Conservation (phyloP, 1,140 invertebrate genomes). For the Stratiolaelaps scimitus region DNA sequence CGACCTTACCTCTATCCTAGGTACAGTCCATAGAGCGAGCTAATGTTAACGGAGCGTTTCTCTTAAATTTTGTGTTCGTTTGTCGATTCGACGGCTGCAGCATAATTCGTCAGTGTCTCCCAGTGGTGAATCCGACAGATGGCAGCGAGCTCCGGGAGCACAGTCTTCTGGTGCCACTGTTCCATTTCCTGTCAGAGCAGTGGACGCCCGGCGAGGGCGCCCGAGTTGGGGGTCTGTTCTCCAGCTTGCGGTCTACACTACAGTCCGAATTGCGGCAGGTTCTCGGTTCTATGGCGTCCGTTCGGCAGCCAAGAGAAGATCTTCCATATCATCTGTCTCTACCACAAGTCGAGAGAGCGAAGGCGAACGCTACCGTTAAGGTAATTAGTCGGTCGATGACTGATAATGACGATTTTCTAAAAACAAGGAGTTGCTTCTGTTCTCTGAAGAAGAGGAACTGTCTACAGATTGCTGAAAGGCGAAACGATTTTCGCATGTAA, state of each 20-base stretch:
- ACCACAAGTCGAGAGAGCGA: constrained; percentile 24
- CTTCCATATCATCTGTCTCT: constrained; percentile 7
- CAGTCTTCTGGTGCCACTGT: constrained; percentile 30
- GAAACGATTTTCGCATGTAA: no score
- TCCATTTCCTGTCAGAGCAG: constrained; percentile 19
- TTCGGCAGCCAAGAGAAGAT: constrained; percentile 26
- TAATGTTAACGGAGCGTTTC: no score
- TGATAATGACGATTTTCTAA: background rate
- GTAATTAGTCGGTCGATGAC: background rate
- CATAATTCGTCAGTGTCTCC: constrained; percentile 24
- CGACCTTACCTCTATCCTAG: no score
- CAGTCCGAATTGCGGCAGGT: constrained; percentile 40
- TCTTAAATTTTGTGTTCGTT: no score
- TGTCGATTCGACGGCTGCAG: background rate
- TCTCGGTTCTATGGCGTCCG: background rate
- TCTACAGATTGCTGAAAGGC: no score
- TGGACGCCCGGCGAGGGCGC: constrained; percentile 45
- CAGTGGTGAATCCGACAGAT: constrained; percentile 14
- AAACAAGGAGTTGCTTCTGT: no score
- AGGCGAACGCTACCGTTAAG: constrained; percentile 30
- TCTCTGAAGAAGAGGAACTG: no score
- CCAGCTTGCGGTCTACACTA: constrained; percentile 53
- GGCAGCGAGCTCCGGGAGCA: constrained; percentile 34
- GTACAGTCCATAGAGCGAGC: no score
- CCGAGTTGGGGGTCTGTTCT: constrained; percentile 55